Conservation (phyloP, 2,113 vertebrate species). For the Neodon shergylaensis region DNA sequence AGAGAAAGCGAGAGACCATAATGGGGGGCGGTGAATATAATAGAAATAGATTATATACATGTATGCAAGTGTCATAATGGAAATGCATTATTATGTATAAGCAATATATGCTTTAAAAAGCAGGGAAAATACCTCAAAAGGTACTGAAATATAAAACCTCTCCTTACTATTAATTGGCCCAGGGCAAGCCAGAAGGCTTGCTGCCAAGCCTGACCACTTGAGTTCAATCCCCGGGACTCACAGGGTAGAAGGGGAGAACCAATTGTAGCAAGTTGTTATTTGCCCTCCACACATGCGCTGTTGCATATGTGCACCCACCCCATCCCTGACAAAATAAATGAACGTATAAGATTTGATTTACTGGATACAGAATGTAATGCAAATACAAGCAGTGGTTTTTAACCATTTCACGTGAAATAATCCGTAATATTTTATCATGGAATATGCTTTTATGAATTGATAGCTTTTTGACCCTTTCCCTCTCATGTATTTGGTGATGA, state of each 20-base stretch:
- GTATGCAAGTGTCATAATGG: background rate
- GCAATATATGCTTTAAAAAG: background rate
- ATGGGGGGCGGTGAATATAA: background rate
- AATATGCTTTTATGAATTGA: background rate
- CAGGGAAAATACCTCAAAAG: background rate
- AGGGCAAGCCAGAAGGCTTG: background rate
- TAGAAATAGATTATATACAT: background rate
- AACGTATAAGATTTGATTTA: background rate
- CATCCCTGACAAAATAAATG: background rate
- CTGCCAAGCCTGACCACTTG: background rate
- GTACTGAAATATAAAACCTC: background rate
- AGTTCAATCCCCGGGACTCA: too few species aligned
- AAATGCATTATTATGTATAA: background rate
- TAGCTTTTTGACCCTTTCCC: background rate
- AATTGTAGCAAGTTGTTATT: background rate
- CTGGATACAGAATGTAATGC: background rate
- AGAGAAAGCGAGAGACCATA: background rate
- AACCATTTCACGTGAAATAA: background rate
- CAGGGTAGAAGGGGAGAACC: too few species aligned
- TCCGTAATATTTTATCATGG: background rate
- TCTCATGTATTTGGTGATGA: background rate
- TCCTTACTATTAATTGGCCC: background rate
- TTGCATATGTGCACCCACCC: rapidly evolving
- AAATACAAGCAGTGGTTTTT: background rate
- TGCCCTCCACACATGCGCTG: background rate